Conservation (phyloP, 2,888 invertebrate species). For the Eupithecia pulchellata region DNA sequence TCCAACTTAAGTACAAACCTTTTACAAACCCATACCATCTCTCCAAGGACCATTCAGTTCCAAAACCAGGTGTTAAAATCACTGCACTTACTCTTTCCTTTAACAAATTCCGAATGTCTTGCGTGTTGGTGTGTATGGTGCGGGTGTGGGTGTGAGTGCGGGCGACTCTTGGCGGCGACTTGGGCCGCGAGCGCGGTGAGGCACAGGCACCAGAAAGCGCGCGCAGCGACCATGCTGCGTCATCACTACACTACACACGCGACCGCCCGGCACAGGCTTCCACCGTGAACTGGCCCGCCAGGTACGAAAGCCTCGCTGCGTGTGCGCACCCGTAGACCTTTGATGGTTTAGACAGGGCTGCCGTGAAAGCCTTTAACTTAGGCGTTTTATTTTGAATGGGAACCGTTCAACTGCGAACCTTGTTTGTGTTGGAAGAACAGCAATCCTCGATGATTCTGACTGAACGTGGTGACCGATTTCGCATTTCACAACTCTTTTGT, state of each 20-base stretch:
- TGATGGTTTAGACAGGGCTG: conserved; percentile 48
- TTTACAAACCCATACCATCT: not conserved
- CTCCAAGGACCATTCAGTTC: conserved; percentile 5
- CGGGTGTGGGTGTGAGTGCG: conserved; percentile 57
- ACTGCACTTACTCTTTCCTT: conserved; percentile 90
- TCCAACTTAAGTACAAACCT: not conserved
- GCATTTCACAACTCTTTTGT: not conserved
- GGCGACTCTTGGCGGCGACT: conserved; percentile 65
- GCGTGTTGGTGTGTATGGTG: conserved; percentile 51
- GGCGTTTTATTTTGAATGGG: not conserved
- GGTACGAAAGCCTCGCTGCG: conserved; percentile 68
- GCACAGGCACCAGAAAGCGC: conserved; percentile 76
- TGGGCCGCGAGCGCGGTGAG: conserved; percentile 62
- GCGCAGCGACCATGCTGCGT: conserved; percentile 80
- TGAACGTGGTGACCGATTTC: not conserved
- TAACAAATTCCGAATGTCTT: conserved; percentile 89
- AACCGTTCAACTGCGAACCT: not conserved
- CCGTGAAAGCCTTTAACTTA: conserved; percentile 34
- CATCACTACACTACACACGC: conserved; percentile 76
- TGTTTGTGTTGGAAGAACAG: not conserved
- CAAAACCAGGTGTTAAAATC: conserved; percentile 18
- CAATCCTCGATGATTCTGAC: not conserved
- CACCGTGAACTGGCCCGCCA: conserved; percentile 78
- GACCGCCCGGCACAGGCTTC: conserved; percentile 72
- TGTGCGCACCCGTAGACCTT: conserved; percentile 70